Base-by-base conservation (phyloP, 1,140 invertebrate genomes). In the Metopolophium dirhodum region DNA sequence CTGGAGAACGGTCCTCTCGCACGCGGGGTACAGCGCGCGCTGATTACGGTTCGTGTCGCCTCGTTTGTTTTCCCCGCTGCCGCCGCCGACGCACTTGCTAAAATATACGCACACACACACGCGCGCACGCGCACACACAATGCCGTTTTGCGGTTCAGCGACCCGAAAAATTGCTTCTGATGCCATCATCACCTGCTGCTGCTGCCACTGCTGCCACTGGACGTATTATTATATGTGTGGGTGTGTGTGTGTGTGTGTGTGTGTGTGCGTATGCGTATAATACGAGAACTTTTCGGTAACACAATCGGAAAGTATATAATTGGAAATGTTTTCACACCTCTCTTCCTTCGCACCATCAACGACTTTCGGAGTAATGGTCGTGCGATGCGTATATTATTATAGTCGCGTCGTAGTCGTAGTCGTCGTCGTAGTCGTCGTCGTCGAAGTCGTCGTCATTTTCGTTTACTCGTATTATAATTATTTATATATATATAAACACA, bases 131-230 rank as follows among this genome's bases (percentile, higher is more conserved):
- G 8, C 4, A 6, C 11, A 35, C 11, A 93, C 91, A 93, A 93
- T 93, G 77, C 91, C 82, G 91, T 93, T 93, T 93, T 51, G 91
- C 91, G 91, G 91, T 93, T 93, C 91, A 93, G 77, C 91, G 91
- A 93, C 91, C 77, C 91, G 91, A 93, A 93, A 93, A 93, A 93
- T 93, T 93, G 91, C 82, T 93, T 93, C 89, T 61, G 61, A 77
- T 77, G 82, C 82, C 91, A 47, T 92, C 90, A 86, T 57, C 91
- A 86, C 49, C 91, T 85, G 77, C 91, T 92, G 90, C 49, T 51
- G 68, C 82, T 37, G 68, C 45, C 3, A 47, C 91, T 51, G 68
- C 82, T 37, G 68, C 82, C 6, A 7, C 45, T 8, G 77, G 47
- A 82, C 68, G 77, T 51, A n/a, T 77, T 91, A 91, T 91, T 91